phyloP scores from a whole-genome alignment of 2,888 invertebrate genomes.

The Pollenia angustigena region DNA sequence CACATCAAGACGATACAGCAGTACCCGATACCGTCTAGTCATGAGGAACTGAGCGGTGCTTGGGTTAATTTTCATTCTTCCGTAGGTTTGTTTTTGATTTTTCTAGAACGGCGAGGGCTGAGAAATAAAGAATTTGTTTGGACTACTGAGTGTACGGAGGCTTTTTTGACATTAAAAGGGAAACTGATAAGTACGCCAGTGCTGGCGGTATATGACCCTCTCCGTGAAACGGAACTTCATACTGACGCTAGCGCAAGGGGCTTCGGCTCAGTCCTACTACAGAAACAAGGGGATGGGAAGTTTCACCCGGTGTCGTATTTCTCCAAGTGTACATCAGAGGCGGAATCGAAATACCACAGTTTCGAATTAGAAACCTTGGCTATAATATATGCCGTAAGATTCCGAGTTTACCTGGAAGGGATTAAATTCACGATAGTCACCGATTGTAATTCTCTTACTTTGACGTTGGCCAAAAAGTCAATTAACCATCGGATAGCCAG shows the following conservation, averaged over 20 bases:
- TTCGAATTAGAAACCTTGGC: constrained; percentile 6
- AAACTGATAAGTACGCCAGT: neutral
- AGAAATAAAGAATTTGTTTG: neutral
- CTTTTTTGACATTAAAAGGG: neutral
- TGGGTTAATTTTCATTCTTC: too few relatives aligned
- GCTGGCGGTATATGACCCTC: neutral
- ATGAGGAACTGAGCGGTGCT: too few relatives aligned
- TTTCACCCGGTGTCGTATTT: too few relatives aligned
- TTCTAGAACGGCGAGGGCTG: neutral
- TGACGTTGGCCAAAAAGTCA: too few relatives aligned
- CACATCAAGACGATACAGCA: too few relatives aligned
- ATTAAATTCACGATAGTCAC: neutral
- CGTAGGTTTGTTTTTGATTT: too few relatives aligned
- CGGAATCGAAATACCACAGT: neutral
- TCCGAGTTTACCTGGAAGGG: neutral
- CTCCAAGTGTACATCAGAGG: too few relatives aligned
- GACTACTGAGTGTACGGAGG: neutral
- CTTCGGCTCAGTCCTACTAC: neutral
- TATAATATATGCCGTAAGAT: constrained; percentile 3
- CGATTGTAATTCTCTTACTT: neutral
- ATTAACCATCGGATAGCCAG: neutral
- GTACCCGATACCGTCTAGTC: too few relatives aligned
- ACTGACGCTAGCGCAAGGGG: neutral
- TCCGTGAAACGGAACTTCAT: neutral
- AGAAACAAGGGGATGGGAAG: neutral